Conservation (phyloP, 2,888 invertebrate species). For the Melanotus villosus region DNA sequence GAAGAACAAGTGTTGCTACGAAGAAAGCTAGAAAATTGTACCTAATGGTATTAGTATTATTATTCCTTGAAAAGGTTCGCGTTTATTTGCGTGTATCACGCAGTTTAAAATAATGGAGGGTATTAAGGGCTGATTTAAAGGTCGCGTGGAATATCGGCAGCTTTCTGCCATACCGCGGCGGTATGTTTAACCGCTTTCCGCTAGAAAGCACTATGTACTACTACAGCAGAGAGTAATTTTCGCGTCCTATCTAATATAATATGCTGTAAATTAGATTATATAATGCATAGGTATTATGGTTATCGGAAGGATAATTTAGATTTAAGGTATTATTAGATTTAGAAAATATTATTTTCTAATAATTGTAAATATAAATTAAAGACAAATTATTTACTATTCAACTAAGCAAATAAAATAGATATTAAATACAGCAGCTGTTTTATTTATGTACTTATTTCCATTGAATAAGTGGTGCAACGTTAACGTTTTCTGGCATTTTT, state of each 20-base stretch:
- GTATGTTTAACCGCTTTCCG: background rate
- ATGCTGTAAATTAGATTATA: background rate
- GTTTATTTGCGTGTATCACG: constrained; percentile 39
- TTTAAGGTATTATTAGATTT: background rate
- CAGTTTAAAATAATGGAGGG: constrained; percentile 21
- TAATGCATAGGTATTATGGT: background rate
- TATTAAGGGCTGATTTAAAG: background rate
- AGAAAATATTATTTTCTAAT: too few relatives aligned
- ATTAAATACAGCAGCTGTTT: too few relatives aligned
- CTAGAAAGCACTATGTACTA: background rate
- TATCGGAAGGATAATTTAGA: background rate
- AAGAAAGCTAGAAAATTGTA: constrained; percentile 64
- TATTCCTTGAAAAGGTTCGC: constrained; percentile 33
- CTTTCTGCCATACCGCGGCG: background rate
- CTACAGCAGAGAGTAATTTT: background rate
- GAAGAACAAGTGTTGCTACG: constrained; percentile 71
- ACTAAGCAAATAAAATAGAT: too few relatives aligned
- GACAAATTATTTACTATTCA: too few relatives aligned
- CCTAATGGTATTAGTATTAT: constrained; percentile 52
- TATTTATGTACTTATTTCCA: too few relatives aligned
- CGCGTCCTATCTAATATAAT: background rate
- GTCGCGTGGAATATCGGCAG: background rate
- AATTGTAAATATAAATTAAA: too few relatives aligned
- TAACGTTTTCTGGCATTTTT: too few relatives aligned
- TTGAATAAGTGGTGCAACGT: too few relatives aligned